Evolutionary conservation across 1,140 invertebrate genomes (phyloP).

Genomic region (Stratiolaelaps scimitus): DNA sequence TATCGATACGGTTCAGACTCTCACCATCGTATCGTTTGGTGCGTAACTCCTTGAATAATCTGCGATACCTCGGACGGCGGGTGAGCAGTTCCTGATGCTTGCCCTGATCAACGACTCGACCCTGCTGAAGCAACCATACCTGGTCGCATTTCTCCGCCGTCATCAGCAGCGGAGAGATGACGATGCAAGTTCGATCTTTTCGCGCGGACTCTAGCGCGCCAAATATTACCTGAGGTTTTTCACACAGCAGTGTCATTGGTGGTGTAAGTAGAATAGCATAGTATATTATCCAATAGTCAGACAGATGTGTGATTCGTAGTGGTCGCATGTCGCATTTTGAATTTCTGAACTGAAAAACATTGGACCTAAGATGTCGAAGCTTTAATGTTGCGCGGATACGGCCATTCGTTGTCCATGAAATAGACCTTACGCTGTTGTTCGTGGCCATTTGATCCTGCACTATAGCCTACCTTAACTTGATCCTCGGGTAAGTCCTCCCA

Average conservation of each 20-base stretch:
- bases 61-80: background rate
- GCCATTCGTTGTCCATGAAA: no score
- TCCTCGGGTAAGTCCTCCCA: conserved; percentile 6
- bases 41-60: conserved; percentile 7
- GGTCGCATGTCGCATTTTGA: no score
- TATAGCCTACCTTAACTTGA: background rate
- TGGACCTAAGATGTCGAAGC: no score
- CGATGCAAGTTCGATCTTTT: conserved; percentile 6
- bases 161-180: background rate
- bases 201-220: conserved; percentile 2
- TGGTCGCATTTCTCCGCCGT: conserved; percentile 16
- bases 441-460: no score
- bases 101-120: conserved; percentile 10
- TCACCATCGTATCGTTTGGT: conserved; percentile 7
- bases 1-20: no score
- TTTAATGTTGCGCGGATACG: no score
- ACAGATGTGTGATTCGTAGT: no score
- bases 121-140: conserved; percentile 6
- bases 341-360: no score
- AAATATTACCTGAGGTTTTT: conserved; percentile 1
- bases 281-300: no score
- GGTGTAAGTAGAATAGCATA: no score
- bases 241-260: no score
- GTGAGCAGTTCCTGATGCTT: conserved; percentile 22
- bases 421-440: no score